A percentile compares a stretch with the other conserved stretches of the same genome.
phyloP scores from a whole-genome alignment of 1,140 invertebrate genomes.

The Drosophila paulistorum region DNA sequence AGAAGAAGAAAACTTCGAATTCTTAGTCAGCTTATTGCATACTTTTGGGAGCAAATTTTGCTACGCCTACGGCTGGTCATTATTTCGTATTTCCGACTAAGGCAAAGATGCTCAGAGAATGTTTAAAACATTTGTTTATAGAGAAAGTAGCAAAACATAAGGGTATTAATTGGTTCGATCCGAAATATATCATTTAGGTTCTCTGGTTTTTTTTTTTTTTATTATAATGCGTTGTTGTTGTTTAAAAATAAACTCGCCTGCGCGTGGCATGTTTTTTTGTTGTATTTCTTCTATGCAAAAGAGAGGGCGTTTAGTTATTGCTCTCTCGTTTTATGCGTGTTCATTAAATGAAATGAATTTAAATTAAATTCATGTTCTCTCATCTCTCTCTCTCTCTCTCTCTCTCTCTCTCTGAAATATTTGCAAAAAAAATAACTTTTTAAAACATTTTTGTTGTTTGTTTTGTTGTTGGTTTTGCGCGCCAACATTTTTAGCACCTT shows the following conservation, averaged over 20 bases:
- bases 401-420: constrained; percentile 41
- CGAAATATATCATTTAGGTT: neutral
- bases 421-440: constrained; percentile 25
- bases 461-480: constrained; percentile 48
- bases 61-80: no score
- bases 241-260: constrained; percentile 77
- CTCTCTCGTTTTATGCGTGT: constrained; percentile 35
- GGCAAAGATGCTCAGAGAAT: no score
- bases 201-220: constrained; percentile 41
- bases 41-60: no score
- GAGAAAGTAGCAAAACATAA: neutral
- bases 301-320: neutral
- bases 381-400: no score
- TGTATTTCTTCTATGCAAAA: constrained; percentile 20
- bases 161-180: neutral
- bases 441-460: constrained; percentile 19
- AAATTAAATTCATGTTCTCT: constrained; percentile 70
- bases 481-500: constrained; percentile 71
- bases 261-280: constrained; percentile 65
- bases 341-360: constrained; percentile 69
- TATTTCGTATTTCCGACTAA: no score
- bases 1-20: no score
- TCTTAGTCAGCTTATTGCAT: no score
- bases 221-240: constrained; percentile 80
- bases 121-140: no score